Evolutionary conservation across 2,888 invertebrate species (phyloP), one percentile per base, ranked within the genome.

Genomic region (Tineola bisselliella): DNA sequence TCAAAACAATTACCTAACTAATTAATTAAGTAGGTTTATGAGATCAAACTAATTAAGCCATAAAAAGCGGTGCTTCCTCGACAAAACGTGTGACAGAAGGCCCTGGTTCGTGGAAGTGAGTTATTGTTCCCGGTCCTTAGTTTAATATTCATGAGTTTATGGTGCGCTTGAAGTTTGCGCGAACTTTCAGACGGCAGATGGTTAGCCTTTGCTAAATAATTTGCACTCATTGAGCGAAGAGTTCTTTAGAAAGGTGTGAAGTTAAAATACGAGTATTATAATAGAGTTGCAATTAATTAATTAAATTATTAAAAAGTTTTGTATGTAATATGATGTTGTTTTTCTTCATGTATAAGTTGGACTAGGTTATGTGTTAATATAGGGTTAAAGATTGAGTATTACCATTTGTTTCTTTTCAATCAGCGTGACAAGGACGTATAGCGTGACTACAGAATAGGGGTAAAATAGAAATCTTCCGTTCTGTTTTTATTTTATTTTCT

Each of bases 61-160:
- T 81, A 81, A 82, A 82, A 81, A 79, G 68, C 69, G 70, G 70
- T 69, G 66, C 73, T 76, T 75, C 76, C 75, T 74, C 70, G 65
- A 68, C 61, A 60, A 75, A 77, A 75, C 75, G 75, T 56, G 56
- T 74, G 74, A 73, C 71, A 69, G 69, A 66, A 66, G 66, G 65
- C 65, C 68, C 65, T 68, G 69, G 67, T 65, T 62, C 62, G 44
- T 25, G 60, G 69, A 68, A 69, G 71, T 81, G 81, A 83, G 77
- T 83, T 84, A 83, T 82, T 74, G 13, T 15, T 17, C 17, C 17
- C 15, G n/a, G 15, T 48, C 15, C 71, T 67, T 73, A 69, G 73
- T 83, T 83, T 82, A 83, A 84, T 84, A 84, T 84, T 83, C 82
- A 82, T 80, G 80, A 81, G 75, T 66, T 66, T 64, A 64, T 61